A percentile compares a stretch with the other conserved stretches of the same genome.
Conservation (phyloP, 2,113 vertebrate genomes). For the Prunella himalayana region DNA sequence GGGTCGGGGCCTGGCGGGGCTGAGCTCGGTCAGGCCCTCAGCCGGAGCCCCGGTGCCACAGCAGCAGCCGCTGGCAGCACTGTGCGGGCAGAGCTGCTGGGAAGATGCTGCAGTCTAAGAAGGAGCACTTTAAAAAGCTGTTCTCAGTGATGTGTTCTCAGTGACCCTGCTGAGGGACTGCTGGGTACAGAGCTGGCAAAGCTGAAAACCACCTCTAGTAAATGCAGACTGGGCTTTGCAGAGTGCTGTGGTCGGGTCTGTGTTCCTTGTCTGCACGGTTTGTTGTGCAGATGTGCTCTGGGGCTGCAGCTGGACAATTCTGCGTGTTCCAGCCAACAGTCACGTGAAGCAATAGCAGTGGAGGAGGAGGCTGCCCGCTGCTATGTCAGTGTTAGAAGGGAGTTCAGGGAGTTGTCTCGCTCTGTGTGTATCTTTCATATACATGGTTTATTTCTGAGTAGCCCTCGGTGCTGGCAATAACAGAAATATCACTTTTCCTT, state of each 20-base stretch:
- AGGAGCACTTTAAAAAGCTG: rapidly evolving
- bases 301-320: not conserved
- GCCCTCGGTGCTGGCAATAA: not conserved
- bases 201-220: rapidly evolving
- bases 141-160: not conserved
- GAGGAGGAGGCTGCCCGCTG: rapidly evolving
- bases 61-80: rapidly evolving
- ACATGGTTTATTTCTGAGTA: not conserved
- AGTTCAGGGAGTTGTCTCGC: not conserved
- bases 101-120: too few species aligned
- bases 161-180: not conserved
- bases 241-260: not conserved
- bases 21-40: not conserved
- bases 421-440: not conserved
- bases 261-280: rapidly evolving
- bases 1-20: not conserved
- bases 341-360: not conserved
- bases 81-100: not conserved
- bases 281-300: not conserved
- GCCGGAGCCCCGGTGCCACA: rapidly evolving
- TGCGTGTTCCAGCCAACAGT: not conserved
- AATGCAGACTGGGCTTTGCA: not conserved
- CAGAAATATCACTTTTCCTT: not conserved
- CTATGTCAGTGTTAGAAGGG: not conserved
- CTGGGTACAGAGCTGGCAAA: not conserved